Evolutionary conservation across 2,888 invertebrate species (phyloP), one percentile per base, ranked within the genome.

Genomic region (Phortica okadai): DNA sequence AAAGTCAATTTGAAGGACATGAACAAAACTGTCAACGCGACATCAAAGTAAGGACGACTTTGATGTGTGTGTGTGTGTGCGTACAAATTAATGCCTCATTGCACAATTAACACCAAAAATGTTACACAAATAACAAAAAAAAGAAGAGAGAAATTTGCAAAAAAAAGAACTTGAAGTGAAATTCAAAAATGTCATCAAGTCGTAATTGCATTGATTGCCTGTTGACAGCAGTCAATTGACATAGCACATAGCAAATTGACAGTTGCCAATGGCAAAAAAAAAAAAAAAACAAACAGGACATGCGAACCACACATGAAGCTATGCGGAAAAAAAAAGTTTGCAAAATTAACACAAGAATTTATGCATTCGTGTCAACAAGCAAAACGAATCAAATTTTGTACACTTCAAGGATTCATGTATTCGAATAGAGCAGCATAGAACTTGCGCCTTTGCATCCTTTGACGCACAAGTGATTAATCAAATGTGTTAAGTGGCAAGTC

Each of bases 201-300:
- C 25, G 85, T 88, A 88, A 87, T 88, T 87, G 86, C 88, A 82
- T 80, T 86, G 85, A 85, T 86, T 79, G 80, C 74, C 59, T 80
- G 83, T 81, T 86, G 85, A 84, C 86, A 88, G 86, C 85, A 83
- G 82, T 81, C 79, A 79, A 81, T 80, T 86, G 85, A 84, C 86
- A 5, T 33, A 88, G 85, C 87, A 83, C 82, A 81, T 78, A 81
- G 85, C 82, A 83, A 83, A 80, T 85, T 86, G 77, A 75, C 67
- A 76, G 64, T 77, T 78, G 88, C 83, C 86, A 85, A 73, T 67
- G 70, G 25, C 41, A 67, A 73, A 72, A 56, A 33, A 25, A 41
- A 8, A 62, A 67, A 73, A 72, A 56, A 33, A 25, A 41, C 21
- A 62, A 16, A 62, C 11, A 56, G n/a, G 50, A 50, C 4, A 8